Evolutionary conservation across 2,888 invertebrate genomes (phyloP), one percentile per base, ranked within the genome.

Genomic region (Stenurella melanura): DNA sequence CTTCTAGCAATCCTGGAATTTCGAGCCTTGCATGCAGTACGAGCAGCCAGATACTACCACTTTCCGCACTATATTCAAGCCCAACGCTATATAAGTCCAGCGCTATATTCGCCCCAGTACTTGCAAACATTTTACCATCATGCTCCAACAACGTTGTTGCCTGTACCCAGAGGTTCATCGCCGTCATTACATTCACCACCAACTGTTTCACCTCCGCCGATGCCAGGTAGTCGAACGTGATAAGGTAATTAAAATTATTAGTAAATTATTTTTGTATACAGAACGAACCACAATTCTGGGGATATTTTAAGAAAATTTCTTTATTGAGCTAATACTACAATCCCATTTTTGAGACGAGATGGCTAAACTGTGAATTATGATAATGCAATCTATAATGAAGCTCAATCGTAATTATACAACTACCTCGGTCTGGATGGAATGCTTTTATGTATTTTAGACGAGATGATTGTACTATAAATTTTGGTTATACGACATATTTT

Each of bases 1-100:
- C 74, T 86, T 86, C 30, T 82, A 88, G 88, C 88, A 72, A 87
- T 85, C 78, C 81, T 86, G 77, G 88, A 88, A 79, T 80, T 87
- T 60, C 85, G 86, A 57, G 83, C 86, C 64, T 83, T 87, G 71
- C 86, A 85, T 72, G 87, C 88, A 9, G 86, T 88, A 42, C 84
- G 87, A 79, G 87, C 87, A 56, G 87, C 87, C 18, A 82, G 87
- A 64, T 87, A 75, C 67, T 79, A 80, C 75, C 85, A 85, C 78
- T 83, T 86, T 73, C 84, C 86, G 7, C 86, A 85, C 73, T 85
- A 64, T 86, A 85, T 76, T 78, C 84, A 34, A 79, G 82, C 17
- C 78, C 86, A 63, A 84, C 85, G 67, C 77, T 87, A 12, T 87
- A 87, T 80, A 34, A 79, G 82, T 17, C 78, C 86, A 63, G 85